Evolutionary conservation across 2,797 vertebrate species (phyloP).

Genomic region (Pseudochromis fuscus): DNA sequence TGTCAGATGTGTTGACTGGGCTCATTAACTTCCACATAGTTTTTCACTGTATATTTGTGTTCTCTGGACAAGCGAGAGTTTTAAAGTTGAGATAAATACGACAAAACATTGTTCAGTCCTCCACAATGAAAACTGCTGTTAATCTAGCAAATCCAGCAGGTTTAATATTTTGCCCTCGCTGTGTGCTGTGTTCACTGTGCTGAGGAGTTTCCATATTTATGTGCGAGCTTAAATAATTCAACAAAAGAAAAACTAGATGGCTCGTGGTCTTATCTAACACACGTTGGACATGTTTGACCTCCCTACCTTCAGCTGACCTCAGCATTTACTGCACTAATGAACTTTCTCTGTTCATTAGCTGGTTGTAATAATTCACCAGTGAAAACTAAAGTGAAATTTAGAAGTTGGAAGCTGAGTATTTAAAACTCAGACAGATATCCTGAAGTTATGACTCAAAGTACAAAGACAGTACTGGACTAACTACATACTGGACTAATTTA

Average conservation of each 20-base stretch:
- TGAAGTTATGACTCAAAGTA: neutral
- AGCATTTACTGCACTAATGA: slow-evolving; percentile 17
- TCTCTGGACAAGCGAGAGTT: slow-evolving; percentile 3
- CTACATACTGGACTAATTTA: no score
- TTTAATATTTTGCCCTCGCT: slow-evolving; percentile 9
- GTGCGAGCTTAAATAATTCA: slow-evolving; percentile 44
- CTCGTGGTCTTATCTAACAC: slow-evolving; percentile 20
- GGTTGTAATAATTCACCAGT: neutral
- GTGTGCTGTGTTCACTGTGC: slow-evolving; percentile 7
- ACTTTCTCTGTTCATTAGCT: slow-evolving; percentile 10
- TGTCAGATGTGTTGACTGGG: slow-evolving; percentile 20
- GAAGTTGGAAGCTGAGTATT: neutral
- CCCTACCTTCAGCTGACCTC: slow-evolving; percentile 9
- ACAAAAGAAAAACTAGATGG: slow-evolving; percentile 31
- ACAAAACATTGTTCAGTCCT: slow-evolving; percentile 8
- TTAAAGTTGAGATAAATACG: slow-evolving; percentile 26
- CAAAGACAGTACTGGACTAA: no score
- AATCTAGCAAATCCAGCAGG: slow-evolving; percentile 19
- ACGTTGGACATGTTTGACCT: slow-evolving; percentile 38
- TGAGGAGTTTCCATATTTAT: slow-evolving; percentile 52
- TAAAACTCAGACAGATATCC: neutral
- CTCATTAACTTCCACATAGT: slow-evolving; percentile 18
- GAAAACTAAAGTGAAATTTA: neutral
- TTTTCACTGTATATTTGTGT: slow-evolving; percentile 36
- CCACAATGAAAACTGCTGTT: slow-evolving; percentile 15